Conservation (phyloP, 2,113 vertebrate species). For the Protomyctophum bolini region DNA sequence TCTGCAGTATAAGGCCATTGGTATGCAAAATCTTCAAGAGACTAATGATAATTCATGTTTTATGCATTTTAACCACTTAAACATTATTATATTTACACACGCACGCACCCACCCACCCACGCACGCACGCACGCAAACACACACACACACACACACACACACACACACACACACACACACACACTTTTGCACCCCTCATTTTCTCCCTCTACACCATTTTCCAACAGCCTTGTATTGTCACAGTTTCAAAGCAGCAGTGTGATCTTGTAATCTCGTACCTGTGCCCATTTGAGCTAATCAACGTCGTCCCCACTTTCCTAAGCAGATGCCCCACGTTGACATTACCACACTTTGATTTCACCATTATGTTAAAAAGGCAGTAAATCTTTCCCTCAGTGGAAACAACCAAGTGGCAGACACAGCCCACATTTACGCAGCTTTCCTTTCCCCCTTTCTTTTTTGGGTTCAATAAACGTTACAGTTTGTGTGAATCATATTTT, state of each 20-base stretch:
- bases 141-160: too few relatives aligned
- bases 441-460: background rate
- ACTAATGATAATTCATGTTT: too few relatives aligned
- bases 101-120: too few relatives aligned
- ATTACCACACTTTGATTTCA: constrained; percentile 36
- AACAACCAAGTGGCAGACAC: constrained; percentile 70
- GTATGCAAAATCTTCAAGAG: too few relatives aligned
- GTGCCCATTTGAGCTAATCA: constrained; percentile 5
- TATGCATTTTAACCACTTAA: too few relatives aligned
- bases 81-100: too few relatives aligned
- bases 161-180: too few relatives aligned
- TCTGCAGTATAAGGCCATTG: too few relatives aligned
- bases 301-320: constrained; percentile 9
- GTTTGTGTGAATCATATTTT: constrained; percentile 75
- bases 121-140: too few relatives aligned
- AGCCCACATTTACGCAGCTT: constrained; percentile 72
- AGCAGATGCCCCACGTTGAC: constrained; percentile 45
- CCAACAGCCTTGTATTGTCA: background rate
- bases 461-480: constrained; percentile 57
- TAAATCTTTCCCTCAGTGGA: constrained; percentile 70
- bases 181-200: too few relatives aligned
- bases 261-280: constrained; percentile 5
- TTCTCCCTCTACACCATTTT: too few relatives aligned
- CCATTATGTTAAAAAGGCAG: constrained; percentile 48
- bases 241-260: background rate